Percentiles rank a stretch among this genome's conserved stretches.
phyloP scores from a whole-genome alignment of 1,140 invertebrate species.

The Drosophila parabipectinata region DNA sequence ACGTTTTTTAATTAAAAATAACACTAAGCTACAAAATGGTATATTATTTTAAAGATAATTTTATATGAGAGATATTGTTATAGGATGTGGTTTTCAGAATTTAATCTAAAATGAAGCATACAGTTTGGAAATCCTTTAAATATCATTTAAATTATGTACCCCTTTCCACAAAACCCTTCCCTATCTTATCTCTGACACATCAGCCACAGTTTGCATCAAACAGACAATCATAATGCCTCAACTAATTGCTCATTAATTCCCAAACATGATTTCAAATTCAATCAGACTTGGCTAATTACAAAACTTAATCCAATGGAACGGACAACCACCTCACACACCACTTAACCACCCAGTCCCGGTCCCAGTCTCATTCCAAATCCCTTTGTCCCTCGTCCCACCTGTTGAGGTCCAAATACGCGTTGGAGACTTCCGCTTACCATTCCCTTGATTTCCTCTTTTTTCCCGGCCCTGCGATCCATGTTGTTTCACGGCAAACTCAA shows the following conservation, averaged over 20 bases:
- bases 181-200: conserved; percentile 1
- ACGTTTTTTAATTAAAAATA: not conserved
- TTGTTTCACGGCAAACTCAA: conserved; percentile 27
- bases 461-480: conserved; percentile 18
- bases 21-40: too few relatives aligned
- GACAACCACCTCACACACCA: not conserved
- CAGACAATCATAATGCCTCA: conserved; percentile 30
- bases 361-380: too few relatives aligned
- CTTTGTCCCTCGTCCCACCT: conserved; percentile 12
- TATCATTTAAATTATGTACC: not conserved
- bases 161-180: not conserved
- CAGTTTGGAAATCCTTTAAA: not conserved
- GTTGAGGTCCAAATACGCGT: conserved; percentile 13
- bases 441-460: conserved; percentile 10
- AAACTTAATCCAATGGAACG: conserved; percentile 40
- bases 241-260: conserved; percentile 53
- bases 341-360: too few relatives aligned
- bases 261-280: conserved; percentile 46
- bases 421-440: conserved; percentile 7
- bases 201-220: conserved; percentile 2
- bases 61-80: too few relatives aligned
- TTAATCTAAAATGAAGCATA: too few relatives aligned
- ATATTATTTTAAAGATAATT: too few relatives aligned
- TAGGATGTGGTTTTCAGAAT: too few relatives aligned
- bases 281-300: conserved; percentile 45